Conservation (phyloP, 2,113 vertebrate species). For the Pachypanchax playfairii region DNA sequence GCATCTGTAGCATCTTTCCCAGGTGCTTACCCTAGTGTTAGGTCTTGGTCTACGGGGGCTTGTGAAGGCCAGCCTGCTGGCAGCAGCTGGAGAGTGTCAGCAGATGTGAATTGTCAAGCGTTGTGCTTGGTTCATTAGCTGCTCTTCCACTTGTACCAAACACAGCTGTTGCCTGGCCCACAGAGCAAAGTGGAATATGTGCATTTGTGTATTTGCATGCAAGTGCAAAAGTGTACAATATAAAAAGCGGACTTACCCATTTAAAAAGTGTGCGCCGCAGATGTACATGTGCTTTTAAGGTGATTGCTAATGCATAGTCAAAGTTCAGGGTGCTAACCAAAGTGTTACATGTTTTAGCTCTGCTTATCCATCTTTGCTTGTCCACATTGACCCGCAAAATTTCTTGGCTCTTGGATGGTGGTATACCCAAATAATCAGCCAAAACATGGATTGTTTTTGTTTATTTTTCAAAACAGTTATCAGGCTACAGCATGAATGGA, state of each 20-base stretch:
- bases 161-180: constrained; percentile 73
- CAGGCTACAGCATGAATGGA: too few species aligned
- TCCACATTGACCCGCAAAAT: constrained; percentile 17
- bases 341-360: constrained; percentile 21
- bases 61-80: constrained; percentile 62
- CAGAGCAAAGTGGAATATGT: constrained; percentile 67
- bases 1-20: constrained; percentile 38
- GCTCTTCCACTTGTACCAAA: constrained; percentile 72
- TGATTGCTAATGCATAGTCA: background rate
- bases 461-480: too few species aligned
- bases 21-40: constrained; percentile 65
- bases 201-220: constrained; percentile 17
- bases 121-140: constrained; percentile 73
- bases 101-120: constrained; percentile 81
- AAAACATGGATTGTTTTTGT: too few species aligned
- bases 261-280: background rate
- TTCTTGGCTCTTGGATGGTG: background rate
- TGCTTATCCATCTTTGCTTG: too few species aligned
- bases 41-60: constrained; percentile 56
- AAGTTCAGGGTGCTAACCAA: background rate
- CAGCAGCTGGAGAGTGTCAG: constrained; percentile 73
- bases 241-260: background rate
- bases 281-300: constrained; percentile 6
- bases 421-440: background rate
- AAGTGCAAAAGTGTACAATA: constrained; percentile 10